A percentile compares a stretch with the other conserved stretches of the same genome.
These are phyloP conservation scores for Macropodus opercularis DNA, from an alignment of 2,797 vertebrate species.

Conservation along the genomic window DNA sequence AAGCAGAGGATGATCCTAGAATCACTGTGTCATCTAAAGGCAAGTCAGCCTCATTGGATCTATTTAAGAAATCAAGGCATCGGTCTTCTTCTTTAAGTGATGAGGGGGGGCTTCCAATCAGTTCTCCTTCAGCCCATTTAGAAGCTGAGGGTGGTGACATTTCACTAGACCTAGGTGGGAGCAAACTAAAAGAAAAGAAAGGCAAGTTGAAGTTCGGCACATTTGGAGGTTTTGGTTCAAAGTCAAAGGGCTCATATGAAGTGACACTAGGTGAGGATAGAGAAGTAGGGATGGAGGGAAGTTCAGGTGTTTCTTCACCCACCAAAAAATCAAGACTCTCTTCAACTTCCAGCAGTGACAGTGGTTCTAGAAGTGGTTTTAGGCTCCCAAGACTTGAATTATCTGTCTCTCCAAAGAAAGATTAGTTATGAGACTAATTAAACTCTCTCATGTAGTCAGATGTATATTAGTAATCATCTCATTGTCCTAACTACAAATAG, in stretches of 20 bases:
- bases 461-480: slow-evolving; percentile 47
- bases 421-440: slow-evolving; percentile 55
- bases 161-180: slow-evolving; percentile 79
- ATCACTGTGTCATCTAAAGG: slow-evolving; percentile 81
- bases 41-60: slow-evolving; percentile 86
- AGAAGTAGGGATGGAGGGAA: slow-evolving; percentile 78
- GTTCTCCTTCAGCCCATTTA: slow-evolving; percentile 80
- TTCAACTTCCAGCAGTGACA: slow-evolving; percentile 90
- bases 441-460: slow-evolving; percentile 54
- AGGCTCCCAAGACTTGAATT: slow-evolving; percentile 85
- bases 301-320: slow-evolving; percentile 75
- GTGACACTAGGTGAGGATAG: slow-evolving; percentile 89
- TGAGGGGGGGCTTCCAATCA: slow-evolving; percentile 81
- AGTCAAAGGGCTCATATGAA: slow-evolving; percentile 93
- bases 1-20: slow-evolving; percentile 66
- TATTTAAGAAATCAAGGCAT: slow-evolving; percentile 88
- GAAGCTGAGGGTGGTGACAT: slow-evolving; percentile 82
- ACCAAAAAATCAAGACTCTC: slow-evolving; percentile 87
- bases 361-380: slow-evolving; percentile 83
- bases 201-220: slow-evolving; percentile 93
- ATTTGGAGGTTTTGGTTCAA: slow-evolving; percentile 93
- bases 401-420: slow-evolving; percentile 86
- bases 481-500: slow-evolving; percentile 37
- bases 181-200: slow-evolving; percentile 84
- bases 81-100: slow-evolving; percentile 89